Conservation (phyloP, 2,888 invertebrate genomes). For the Zhuqinia jingwanae region DNA sequence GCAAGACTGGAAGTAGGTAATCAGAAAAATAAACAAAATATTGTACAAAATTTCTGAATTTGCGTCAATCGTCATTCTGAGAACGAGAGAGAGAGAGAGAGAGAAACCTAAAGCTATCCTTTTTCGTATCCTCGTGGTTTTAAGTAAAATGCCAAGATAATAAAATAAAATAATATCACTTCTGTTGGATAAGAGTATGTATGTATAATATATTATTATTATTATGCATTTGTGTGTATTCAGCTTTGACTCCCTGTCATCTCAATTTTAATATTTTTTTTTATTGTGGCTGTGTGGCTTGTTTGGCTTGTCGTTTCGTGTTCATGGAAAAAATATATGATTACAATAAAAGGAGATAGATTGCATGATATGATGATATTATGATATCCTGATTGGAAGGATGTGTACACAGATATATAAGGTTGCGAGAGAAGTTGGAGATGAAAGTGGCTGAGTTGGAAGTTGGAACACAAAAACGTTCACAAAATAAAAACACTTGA, state of each 20-base stretch:
- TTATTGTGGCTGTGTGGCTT: neutral
- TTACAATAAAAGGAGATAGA: neutral
- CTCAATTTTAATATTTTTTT: neutral
- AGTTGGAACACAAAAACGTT: conserved; percentile 11
- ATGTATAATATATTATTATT: neutral
- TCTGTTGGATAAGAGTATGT: neutral
- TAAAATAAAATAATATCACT: neutral
- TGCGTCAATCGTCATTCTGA: neutral
- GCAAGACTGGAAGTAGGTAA: neutral
- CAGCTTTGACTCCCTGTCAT: neutral
- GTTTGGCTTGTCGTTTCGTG: neutral
- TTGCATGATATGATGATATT: neutral
- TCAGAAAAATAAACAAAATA: conserved; percentile 16
- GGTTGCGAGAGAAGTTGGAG: no score
- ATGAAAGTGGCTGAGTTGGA: conserved; percentile 9
- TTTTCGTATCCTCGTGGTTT: conserved; percentile 11
- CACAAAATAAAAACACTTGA: conserved; percentile 16
- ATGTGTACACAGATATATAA: no score
- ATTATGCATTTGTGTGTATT: no score
- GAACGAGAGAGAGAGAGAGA: neutral
- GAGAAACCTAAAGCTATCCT: neutral
- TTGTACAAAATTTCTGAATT: conserved; percentile 8
- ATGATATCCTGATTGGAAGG: no score
- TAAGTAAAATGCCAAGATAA: neutral
- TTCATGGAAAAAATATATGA: neutral